These are phyloP conservation scores for Trichopoda pennipes DNA, from an alignment of 2,888 invertebrate species.

Conservation along the genomic window DNA sequence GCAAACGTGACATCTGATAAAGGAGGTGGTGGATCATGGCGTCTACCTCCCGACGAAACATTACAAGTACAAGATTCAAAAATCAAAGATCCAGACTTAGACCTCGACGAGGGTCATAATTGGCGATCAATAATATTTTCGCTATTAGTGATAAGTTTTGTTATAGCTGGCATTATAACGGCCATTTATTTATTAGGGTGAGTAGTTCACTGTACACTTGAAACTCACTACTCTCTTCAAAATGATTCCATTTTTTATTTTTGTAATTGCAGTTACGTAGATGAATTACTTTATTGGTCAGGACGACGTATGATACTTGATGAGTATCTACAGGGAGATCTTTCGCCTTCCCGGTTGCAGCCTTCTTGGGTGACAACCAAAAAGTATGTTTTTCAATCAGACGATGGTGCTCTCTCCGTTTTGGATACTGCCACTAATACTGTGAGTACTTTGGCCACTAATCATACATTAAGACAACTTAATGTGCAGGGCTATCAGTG, in stretches of 20 bases:
- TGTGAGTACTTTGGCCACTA: slow-evolving; percentile 90
- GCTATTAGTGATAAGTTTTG: slow-evolving; percentile 91
- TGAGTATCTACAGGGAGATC: slow-evolving; percentile 90
- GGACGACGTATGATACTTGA: slow-evolving; percentile 92
- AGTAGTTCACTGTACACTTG: slow-evolving; percentile 76
- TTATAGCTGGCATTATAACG: slow-evolving; percentile 92
- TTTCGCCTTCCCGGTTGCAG: slow-evolving; percentile 87
- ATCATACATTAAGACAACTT: slow-evolving; percentile 92
- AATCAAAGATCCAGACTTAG: slow-evolving; percentile 90
- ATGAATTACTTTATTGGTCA: slow-evolving; percentile 94
- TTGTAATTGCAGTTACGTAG: slow-evolving; percentile 86
- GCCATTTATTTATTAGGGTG: slow-evolving; percentile 93
- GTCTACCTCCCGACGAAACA: slow-evolving; percentile 95
- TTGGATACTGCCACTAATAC: slow-evolving; percentile 90
- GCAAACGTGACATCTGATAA: slow-evolving; percentile 93
- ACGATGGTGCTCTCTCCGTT: slow-evolving; percentile 91
- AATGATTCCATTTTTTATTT: neutral
- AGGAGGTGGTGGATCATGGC: slow-evolving; percentile 90
- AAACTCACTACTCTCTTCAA: neutral
- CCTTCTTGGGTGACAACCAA: slow-evolving; percentile 91
- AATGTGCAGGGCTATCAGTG: slow-evolving; percentile 93
- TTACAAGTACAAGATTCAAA: slow-evolving; percentile 94
- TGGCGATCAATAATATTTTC: slow-evolving; percentile 94
- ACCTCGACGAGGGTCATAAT: slow-evolving; percentile 91
- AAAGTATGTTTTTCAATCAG: slow-evolving; percentile 92